Evolutionary conservation across 2,888 invertebrate species (phyloP).

Genomic region (Podabrus alpinus): DNA sequence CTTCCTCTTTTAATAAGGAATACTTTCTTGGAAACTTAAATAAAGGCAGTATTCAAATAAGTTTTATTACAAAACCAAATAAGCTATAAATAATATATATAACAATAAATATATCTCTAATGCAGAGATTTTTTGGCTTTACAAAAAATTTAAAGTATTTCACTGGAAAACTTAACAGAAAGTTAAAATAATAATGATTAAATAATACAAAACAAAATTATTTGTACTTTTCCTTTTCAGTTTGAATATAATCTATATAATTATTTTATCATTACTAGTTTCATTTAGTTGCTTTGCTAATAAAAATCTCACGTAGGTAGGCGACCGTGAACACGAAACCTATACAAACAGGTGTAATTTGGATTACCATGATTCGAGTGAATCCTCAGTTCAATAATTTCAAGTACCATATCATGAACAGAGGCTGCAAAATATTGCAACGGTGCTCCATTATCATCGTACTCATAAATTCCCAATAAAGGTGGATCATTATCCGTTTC

Average conservation of each 20-base stretch:
- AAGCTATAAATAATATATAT: background rate
- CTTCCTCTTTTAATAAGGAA: no score
- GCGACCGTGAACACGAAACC: constrained; percentile 94
- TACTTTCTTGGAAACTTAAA: background rate
- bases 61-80: background rate
- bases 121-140: background rate
- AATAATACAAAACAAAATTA: background rate
- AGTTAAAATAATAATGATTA: background rate
- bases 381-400: constrained; percentile 84
- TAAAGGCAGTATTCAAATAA: background rate
- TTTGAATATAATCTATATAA: background rate
- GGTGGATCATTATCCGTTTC: constrained; percentile 80
- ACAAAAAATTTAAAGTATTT: background rate
- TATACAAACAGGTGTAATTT: constrained; percentile 93
- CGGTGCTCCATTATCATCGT: constrained; percentile 75
- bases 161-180: background rate
- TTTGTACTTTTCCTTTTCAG: background rate
- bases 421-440: constrained; percentile 88
- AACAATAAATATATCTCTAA: background rate
- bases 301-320: constrained; percentile 28
- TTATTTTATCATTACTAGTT: constrained; percentile 25
- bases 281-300: constrained; percentile 13
- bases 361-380: constrained; percentile 95
- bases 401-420: constrained; percentile 63
- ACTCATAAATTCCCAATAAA: constrained; percentile 86